These are phyloP conservation scores for Oxyruncus cristatus DNA, from an alignment of 2,113 vertebrate genomes.

Conservation along the genomic window DNA sequence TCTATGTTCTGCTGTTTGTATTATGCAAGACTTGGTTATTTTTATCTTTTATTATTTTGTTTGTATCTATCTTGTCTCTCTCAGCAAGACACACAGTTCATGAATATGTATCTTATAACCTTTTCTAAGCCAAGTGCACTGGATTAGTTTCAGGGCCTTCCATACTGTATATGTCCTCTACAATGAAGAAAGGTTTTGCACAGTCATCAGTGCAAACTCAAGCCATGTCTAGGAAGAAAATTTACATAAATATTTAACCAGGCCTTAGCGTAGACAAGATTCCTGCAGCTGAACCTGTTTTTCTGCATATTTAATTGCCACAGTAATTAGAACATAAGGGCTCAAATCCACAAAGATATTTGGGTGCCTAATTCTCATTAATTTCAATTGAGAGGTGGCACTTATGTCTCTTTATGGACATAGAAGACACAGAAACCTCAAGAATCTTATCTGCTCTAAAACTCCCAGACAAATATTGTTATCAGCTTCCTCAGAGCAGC, in stretches of 20 bases:
- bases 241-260: slow-evolving; percentile 54
- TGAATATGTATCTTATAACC: not conserved
- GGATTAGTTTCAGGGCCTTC: slow-evolving; percentile 1
- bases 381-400: slow-evolving; percentile 50
- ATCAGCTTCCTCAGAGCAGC: not conserved
- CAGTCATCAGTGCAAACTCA: slow-evolving; percentile 37
- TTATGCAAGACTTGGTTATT: not conserved
- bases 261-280: not conserved
- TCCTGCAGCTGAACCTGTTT: slow-evolving; percentile 43
- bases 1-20: not conserved
- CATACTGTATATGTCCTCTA: not conserved
- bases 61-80: not conserved
- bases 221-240: slow-evolving; percentile 59
- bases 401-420: slow-evolving; percentile 17
- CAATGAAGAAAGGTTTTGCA: not conserved
- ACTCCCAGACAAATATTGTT: slow-evolving; percentile 37
- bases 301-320: slow-evolving; percentile 57
- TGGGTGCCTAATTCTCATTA: slow-evolving; percentile 53
- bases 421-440: slow-evolving; percentile 44
- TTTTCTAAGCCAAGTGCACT: not conserved
- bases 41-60: not conserved
- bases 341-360: slow-evolving; percentile 53
- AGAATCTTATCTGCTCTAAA: slow-evolving; percentile 53
- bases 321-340: slow-evolving; percentile 61
- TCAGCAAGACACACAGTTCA: not conserved